Evolutionary conservation across 2,888 invertebrate species (phyloP).

Genomic region (Drosophila helvetica): DNA sequence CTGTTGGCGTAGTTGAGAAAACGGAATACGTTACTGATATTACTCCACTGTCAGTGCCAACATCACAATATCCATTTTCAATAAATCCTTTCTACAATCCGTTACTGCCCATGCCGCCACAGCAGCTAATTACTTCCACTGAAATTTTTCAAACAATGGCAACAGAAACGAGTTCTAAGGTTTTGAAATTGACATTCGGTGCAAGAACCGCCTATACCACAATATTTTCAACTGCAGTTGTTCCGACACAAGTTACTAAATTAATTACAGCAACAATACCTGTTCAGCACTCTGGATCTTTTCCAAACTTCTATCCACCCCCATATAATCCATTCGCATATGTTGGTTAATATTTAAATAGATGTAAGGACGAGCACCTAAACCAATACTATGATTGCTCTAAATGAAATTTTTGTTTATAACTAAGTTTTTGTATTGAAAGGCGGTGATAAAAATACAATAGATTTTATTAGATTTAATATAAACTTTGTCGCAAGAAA

Average conservation of each 20-base stretch:
- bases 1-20: conserved; percentile 90
- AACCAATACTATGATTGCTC: conserved; percentile 30
- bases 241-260: conserved; percentile 92
- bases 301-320: conserved; percentile 91
- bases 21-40: conserved; percentile 92
- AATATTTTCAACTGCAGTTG: conserved; percentile 91
- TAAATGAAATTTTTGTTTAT: conserved; percentile 30
- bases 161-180: conserved; percentile 91
- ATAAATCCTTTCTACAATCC: conserved; percentile 82
- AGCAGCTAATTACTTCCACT: conserved; percentile 91
- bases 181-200: conserved; percentile 94
- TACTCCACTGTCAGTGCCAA: conserved; percentile 87
- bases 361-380: conserved; percentile 15
- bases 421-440: conserved; percentile 41
- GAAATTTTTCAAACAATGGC: conserved; percentile 91
- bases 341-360: conserved; percentile 86
- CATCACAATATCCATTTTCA: conserved; percentile 83
- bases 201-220: conserved; percentile 95
- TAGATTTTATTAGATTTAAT: conserved; percentile 39
- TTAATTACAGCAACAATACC: conserved; percentile 92
- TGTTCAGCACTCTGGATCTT: conserved; percentile 88
- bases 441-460: conserved; percentile 41
- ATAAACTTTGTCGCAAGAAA: conserved; percentile 31
- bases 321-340: conserved; percentile 91
- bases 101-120: conserved; percentile 86